Evolutionary conservation across 2,888 invertebrate genomes (phyloP).

Genomic region (Plutella xylostella): DNA sequence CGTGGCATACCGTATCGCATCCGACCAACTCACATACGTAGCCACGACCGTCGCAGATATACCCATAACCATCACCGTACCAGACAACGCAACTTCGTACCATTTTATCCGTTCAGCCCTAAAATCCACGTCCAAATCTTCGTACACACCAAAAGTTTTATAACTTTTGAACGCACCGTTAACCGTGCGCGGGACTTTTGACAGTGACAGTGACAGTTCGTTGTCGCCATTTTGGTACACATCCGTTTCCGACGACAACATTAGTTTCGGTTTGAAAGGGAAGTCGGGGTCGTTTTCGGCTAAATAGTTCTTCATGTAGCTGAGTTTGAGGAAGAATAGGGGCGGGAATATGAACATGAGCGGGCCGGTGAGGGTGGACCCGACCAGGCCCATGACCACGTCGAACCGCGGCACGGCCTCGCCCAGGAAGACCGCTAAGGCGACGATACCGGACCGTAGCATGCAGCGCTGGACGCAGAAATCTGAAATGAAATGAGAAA

Average conservation of each 20-base stretch:
- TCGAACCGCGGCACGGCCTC: constrained; percentile 89
- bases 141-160: constrained; percentile 35
- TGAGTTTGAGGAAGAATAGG: constrained; percentile 79
- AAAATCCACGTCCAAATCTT: constrained; percentile 24
- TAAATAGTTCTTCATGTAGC: constrained; percentile 45
- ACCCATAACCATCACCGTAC: constrained; percentile 73
- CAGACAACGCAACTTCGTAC: constrained; percentile 64
- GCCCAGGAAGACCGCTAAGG: constrained; percentile 79
- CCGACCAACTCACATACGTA: constrained; percentile 77
- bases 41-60: constrained; percentile 73
- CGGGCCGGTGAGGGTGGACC: constrained; percentile 86
- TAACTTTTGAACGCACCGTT: constrained; percentile 30
- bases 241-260: constrained; percentile 14
- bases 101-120: constrained; percentile 32
- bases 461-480: constrained; percentile 81
- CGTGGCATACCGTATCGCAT: constrained; percentile 72
- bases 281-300: constrained; percentile 5
- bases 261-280: background rate
- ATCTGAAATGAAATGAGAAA: constrained; percentile 59
- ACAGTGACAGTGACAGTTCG: constrained; percentile 16
- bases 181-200: constrained; percentile 35
- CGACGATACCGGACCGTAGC: constrained; percentile 76
- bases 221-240: constrained; percentile 16
- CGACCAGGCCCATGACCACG: constrained; percentile 86
- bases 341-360: constrained; percentile 88